These are phyloP conservation scores for Sebastes nivosus DNA, from an alignment of 2,797 vertebrate genomes.

Conservation along the genomic window DNA sequence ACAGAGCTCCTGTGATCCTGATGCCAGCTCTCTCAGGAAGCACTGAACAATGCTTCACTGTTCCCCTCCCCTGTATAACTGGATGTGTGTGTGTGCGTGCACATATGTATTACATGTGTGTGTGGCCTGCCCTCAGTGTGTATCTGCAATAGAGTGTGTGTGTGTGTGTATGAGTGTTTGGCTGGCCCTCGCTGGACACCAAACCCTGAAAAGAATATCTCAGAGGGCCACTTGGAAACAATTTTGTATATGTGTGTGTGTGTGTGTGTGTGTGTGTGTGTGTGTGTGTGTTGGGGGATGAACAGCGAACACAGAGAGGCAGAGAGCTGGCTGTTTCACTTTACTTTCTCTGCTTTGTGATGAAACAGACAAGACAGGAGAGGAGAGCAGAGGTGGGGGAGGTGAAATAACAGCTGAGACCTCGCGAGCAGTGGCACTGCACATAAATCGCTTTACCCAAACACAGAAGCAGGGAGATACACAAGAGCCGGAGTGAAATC, in stretches of 20 bases:
- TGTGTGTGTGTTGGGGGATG: background rate
- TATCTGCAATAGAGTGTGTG: background rate
- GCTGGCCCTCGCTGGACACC: conserved; percentile 53
- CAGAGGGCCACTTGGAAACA: conserved; percentile 66
- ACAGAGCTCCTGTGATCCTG: conserved; percentile 67
- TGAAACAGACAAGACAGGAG: conserved; percentile 20
- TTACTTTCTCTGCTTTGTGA: conserved; percentile 18
- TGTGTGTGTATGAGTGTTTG: conserved; percentile 28
- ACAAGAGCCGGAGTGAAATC: conserved; percentile 6
- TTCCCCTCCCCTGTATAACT: conserved; percentile 51
- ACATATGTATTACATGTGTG: conserved; percentile 23
- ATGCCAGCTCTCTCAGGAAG: conserved; percentile 74
- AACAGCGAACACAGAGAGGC: background rate
- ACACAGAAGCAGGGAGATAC: conserved; percentile 28
- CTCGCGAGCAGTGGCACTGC: conserved; percentile 1
- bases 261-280: conserved; percentile 15
- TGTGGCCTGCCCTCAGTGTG: conserved; percentile 47
- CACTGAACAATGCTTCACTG: conserved; percentile 73
- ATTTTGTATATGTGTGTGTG: conserved; percentile 22
- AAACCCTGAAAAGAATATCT: conserved; percentile 75
- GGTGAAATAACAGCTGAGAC: conserved; percentile 29
- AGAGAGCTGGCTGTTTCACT: conserved; percentile 17
- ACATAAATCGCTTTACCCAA: conserved; percentile 51
- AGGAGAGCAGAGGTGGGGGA: background rate
- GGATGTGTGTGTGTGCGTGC: conserved; percentile 5